phyloP scores from a whole-genome alignment of 2,113 vertebrate species.

The Cyanoderma ruficeps region DNA sequence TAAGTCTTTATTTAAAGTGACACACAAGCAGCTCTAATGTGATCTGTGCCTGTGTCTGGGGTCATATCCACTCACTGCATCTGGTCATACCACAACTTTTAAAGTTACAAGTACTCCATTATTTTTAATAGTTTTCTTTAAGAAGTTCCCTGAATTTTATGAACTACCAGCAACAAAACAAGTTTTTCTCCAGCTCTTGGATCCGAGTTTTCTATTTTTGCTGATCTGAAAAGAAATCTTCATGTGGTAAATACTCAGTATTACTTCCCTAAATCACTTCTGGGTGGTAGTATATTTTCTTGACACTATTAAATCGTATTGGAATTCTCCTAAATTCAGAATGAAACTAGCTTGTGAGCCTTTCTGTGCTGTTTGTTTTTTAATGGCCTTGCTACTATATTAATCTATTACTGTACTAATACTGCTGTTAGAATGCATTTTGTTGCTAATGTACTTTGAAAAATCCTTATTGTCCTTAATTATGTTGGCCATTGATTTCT shows the following conservation, averaged over 20 bases:
- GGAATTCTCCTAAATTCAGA: constrained; percentile 17
- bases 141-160: background rate
- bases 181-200: background rate
- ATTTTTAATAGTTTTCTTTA: background rate
- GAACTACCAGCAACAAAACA: background rate
- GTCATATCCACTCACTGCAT: background rate
- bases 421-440: constrained; percentile 31
- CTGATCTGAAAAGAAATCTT: background rate
- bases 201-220: background rate
- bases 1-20: background rate
- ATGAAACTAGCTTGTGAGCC: background rate
- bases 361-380: background rate
- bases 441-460: constrained; percentile 55
- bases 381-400: background rate
- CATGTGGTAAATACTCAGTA: background rate
- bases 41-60: background rate
- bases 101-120: background rate
- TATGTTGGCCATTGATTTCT: constrained; percentile 57
- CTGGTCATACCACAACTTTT: background rate
- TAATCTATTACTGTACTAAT: constrained; percentile 39
- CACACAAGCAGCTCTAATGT: background rate
- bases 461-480: constrained; percentile 59
- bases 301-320: background rate
- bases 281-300: background rate
- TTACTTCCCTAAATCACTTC: constrained; percentile 23